Conservation (phyloP, 2,797 vertebrate species). For the Crenuchus spilurus region DNA sequence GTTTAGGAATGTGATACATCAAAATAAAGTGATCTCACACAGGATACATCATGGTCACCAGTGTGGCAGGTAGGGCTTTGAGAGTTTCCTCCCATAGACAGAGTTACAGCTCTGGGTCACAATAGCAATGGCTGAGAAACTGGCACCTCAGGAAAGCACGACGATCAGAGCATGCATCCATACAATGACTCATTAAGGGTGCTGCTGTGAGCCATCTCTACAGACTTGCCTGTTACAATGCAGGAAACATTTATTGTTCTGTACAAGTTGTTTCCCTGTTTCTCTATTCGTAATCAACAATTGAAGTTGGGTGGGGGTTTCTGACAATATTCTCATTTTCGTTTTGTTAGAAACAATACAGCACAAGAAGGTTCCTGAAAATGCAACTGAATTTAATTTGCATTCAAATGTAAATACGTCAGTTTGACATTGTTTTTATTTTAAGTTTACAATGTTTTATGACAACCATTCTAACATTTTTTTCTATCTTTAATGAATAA, state of each 20-base stretch:
- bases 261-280: constrained; percentile 55
- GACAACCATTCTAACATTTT: no score
- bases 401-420: no score
- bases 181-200: constrained; percentile 63
- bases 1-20: background rate
- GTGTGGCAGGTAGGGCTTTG: background rate
- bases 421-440: no score
- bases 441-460: no score
- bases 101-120: constrained; percentile 39
- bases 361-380: no score
- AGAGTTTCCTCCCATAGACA: constrained; percentile 39
- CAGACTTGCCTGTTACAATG: constrained; percentile 25
- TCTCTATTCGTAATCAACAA: constrained; percentile 56
- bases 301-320: constrained; percentile 39
- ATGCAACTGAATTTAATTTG: no score
- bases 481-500: no score
- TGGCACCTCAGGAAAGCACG: constrained; percentile 58
- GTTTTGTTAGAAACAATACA: background rate
- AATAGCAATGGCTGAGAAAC: constrained; percentile 59
- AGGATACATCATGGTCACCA: constrained; percentile 17
- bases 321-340: constrained; percentile 15
- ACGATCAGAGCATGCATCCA: constrained; percentile 2
- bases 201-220: background rate
- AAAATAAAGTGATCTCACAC: constrained; percentile 1
- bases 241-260: constrained; percentile 69